Evolutionary conservation across 64 coral and sea anemone genomes (phyloP), one percentile per base, ranked within the genome.

Genomic region (Pocillopora verrucosa): DNA sequence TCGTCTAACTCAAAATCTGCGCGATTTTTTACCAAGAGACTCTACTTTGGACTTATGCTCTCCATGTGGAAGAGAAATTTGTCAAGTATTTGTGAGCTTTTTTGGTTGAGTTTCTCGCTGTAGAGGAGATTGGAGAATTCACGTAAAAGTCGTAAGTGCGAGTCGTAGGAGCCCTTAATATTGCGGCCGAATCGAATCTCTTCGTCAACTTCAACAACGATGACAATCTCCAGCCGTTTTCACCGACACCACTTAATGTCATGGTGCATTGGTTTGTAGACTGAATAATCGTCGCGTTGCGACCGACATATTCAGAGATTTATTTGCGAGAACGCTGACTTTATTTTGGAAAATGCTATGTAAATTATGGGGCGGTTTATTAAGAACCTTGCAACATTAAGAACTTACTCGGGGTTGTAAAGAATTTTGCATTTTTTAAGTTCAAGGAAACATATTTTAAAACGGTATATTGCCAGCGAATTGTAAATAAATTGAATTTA

Each of bases 11-110:
- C 80, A 83, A 65, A 62, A 22, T 5, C 19, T 73, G 37, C 82
- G 65, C 37, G 82, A 85, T 85, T 63, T 85, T 56, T 72, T 85
- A 24, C 82, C 82, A n/a, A 68, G 82, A 85, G 82, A 85, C 82
- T 85, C 82, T n/a, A 67, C 64, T 45, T 2, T 57, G 7, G 63
- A 85, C 36, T 72, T 85, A 2, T 56, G 57, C 56, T 37, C 19
- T 85, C 82, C 82, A 57, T 19, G 82, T 51, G 25, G 82, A 72
- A 85, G 82, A 85, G 82, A 72, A 17, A 85, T 68, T 72, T 85
- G 82, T 57, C 82, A 65, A 72, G 82, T 65, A 24, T 85, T 85
- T 72, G 64, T 85, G 19, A 85, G 82, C 37, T 85, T 85, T 85
- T 85, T 85, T 5, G 82, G 82, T 25, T 85, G 64, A 85, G 67